Evolutionary conservation across 2,113 vertebrate genomes (phyloP), one percentile per base, ranked within the genome.

Genomic region (Urocolius indicus): DNA sequence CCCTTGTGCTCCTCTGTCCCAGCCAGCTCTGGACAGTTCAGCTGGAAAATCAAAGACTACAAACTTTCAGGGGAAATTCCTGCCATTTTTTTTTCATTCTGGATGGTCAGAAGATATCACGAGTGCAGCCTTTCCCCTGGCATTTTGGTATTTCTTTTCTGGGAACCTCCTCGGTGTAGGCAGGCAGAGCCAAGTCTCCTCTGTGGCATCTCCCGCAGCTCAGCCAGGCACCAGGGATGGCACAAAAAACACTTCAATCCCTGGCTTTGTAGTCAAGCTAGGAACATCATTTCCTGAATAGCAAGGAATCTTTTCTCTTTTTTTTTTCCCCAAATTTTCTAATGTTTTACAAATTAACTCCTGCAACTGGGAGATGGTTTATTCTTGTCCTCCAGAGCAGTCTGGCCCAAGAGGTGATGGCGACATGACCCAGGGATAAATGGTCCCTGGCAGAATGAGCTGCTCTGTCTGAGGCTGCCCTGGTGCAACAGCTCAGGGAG

Each of bases 1-100:
- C 10, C 3, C 74, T 59, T 20, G n/a, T 80, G 83, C 20, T 72
- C 3, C 23, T 92, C 59, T 22, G 3, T 34, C 46, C 62, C 51
- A 46, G 62, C 32, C 79, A 62, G 67, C 20, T 80, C 59, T 18
- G 17, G 46, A 24, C 38, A 16, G 13, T 55, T 81, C 67, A 58
- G 61, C 38, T 74, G 61, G 27, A 22, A 79, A 86, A 26, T 21
- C 58, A 92, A 65, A 77, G 29, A 16, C 9, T 59, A 16, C 27
- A 62, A 72, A 55, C 65, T 93, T 85, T 88, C 29, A 69, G 52
- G 32, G 68, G 84, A 89, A 92, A 92, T 87, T 94, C 86, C 94
- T 90, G 48, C 34, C 54, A 72, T 93, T 96, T 94, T 41, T 94
- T 41, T 89, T 76, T 92, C 61, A 18, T 89, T 84, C 57, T 89